A percentile compares a stretch with the other conserved stretches of the same genome.
These are phyloP conservation scores for Zalophus californianus DNA, from an alignment of 2,797 vertebrate species.

Conservation along the genomic window DNA sequence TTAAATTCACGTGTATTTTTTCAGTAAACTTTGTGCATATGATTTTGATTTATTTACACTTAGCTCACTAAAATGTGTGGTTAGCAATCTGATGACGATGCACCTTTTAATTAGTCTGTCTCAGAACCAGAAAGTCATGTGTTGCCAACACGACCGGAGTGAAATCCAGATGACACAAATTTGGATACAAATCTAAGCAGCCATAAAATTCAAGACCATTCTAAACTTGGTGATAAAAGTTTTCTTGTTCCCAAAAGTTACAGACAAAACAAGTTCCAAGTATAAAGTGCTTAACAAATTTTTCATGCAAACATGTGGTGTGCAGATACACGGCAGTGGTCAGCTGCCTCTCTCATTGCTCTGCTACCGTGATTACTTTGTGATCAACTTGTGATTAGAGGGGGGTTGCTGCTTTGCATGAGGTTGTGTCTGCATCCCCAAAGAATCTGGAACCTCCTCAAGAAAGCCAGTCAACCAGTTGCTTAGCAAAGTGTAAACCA, in stretches of 20 bases:
- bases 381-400: background rate
- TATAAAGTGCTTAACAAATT: constrained; percentile 63
- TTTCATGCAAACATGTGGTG: constrained; percentile 75
- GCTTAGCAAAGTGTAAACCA: constrained; percentile 41
- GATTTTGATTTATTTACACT: constrained; percentile 81
- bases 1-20: constrained; percentile 73
- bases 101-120: constrained; percentile 80
- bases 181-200: constrained; percentile 75
- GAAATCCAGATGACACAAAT: constrained; percentile 78
- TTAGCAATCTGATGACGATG: constrained; percentile 82
- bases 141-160: constrained; percentile 70
- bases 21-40: constrained; percentile 75
- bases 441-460: constrained; percentile 27
- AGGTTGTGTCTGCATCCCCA: background rate
- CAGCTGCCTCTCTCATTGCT: constrained; percentile 4
- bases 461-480: constrained; percentile 54
- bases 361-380: constrained; percentile 56
- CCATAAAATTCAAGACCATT: constrained; percentile 77
- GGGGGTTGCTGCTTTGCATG: background rate
- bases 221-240: constrained; percentile 74
- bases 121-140: constrained; percentile 77
- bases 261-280: constrained; percentile 77
- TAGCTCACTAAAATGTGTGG: constrained; percentile 70
- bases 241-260: constrained; percentile 76
- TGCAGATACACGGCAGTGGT: constrained; percentile 70